phyloP scores from a whole-genome alignment of 2,113 vertebrate species.

The Poicephalus gulielmi region DNA sequence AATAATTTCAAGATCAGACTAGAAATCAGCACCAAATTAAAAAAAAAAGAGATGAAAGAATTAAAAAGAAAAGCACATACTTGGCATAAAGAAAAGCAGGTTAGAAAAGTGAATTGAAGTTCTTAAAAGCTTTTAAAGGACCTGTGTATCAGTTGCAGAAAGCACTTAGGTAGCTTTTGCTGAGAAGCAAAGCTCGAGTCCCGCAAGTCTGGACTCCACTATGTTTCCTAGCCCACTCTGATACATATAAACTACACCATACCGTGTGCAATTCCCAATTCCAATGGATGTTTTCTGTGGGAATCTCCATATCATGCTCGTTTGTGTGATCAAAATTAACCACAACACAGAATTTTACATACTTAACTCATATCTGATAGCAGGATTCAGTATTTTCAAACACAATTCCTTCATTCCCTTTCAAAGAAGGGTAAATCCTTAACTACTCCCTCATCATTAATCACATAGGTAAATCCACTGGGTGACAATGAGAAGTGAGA shows the following conservation, averaged over 20 bases:
- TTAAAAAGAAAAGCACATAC: neutral
- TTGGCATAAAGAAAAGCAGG: neutral
- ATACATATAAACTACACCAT: neutral
- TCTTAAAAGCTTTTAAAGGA: neutral
- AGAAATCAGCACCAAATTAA: neutral
- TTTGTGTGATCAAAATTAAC: neutral
- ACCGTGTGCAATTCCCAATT: neutral
- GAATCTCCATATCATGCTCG: rapidly evolving
- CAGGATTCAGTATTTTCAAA: neutral
- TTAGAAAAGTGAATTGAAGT: neutral
- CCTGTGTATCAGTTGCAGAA: neutral
- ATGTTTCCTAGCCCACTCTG: rapidly evolving
- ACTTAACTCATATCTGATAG: neutral
- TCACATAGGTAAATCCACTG: neutral
- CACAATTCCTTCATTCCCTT: neutral
- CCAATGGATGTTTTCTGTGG: neutral
- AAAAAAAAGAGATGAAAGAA: neutral
- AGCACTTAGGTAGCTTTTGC: neutral
- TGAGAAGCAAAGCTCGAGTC: neutral
- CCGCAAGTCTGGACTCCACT: neutral
- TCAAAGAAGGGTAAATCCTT: neutral
- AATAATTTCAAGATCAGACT: neutral
- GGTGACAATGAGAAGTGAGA: neutral
- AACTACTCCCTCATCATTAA: neutral
- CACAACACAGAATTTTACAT: neutral